Percentiles rank a stretch among this genome's conserved stretches.
Conservation (phyloP, 2,113 vertebrate species). For the Pelusios castaneus region DNA sequence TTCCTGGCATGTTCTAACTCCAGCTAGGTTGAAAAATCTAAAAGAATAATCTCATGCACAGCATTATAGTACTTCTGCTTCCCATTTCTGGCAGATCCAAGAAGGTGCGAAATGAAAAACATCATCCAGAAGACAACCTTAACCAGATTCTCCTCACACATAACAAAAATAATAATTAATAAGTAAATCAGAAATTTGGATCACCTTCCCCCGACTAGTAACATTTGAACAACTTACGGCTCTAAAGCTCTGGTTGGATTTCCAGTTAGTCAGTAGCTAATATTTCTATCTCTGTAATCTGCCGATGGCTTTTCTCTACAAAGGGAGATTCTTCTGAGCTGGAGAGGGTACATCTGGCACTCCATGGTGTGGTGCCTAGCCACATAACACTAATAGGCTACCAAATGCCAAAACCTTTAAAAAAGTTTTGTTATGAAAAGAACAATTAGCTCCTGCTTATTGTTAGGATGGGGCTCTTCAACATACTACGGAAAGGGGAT, state of each 20-base stretch:
- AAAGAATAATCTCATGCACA: background rate
- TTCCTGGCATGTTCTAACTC: background rate
- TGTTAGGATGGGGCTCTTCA: background rate
- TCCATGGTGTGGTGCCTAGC: background rate
- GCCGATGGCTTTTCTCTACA: slow-evolving; percentile 1
- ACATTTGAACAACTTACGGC: background rate
- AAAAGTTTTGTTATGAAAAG: background rate
- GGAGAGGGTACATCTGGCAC: background rate
- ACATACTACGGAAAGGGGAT: background rate
- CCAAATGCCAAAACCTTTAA: background rate
- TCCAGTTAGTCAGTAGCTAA: background rate
- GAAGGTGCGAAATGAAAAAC: background rate
- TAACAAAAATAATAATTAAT: background rate
- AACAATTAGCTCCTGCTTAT: accelerated
- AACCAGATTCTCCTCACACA: background rate
- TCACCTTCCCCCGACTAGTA: background rate
- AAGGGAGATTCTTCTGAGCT: background rate
- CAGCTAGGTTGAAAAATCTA: background rate
- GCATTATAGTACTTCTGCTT: background rate
- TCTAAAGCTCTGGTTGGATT: background rate
- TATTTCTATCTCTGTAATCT: background rate
- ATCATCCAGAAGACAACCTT: background rate
- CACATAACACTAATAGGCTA: background rate
- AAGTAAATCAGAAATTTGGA: background rate
- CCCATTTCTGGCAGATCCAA: background rate